Evolutionary conservation across 2,888 invertebrate species (phyloP).

Genomic region (Calliopum simillimum): DNA sequence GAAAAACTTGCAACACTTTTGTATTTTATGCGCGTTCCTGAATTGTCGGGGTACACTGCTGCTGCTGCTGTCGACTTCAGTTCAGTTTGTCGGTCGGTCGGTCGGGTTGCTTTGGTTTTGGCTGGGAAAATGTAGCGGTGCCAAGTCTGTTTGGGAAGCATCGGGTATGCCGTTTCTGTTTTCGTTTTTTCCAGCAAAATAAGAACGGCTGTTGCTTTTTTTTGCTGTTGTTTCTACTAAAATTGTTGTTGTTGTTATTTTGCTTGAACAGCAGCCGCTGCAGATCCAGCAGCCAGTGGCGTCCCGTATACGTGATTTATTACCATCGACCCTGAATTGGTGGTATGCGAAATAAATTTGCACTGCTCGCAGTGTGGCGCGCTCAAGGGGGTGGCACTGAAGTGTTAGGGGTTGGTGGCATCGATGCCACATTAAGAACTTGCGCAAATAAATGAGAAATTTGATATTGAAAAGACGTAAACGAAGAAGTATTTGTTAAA

Average conservation of each 20-base stretch:
- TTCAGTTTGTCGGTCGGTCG: not conserved
- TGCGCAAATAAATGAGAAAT: slow-evolving; percentile 15
- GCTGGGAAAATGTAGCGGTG: not conserved
- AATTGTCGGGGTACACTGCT: slow-evolving; percentile 3
- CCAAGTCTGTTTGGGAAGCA: not conserved
- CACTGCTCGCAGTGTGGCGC: not conserved
- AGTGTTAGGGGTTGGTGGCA: slow-evolving; percentile 8
- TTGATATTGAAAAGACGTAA: slow-evolving; percentile 11
- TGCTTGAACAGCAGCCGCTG: slow-evolving; percentile 40
- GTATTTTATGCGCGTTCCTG: slow-evolving; percentile 29
- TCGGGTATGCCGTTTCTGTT: not conserved
- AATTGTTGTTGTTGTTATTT: slow-evolving; percentile 30
- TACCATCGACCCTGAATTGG: slow-evolving; percentile 44
- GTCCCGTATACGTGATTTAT: slow-evolving; percentile 48
- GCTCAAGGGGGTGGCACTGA: not conserved
- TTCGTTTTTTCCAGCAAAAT: slow-evolving; percentile 14
- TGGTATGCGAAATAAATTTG: slow-evolving; percentile 36
- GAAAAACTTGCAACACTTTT: slow-evolving; percentile 31
- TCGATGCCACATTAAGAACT: slow-evolving; percentile 14
- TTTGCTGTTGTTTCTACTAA: slow-evolving; percentile 21
- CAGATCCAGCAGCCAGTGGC: slow-evolving; percentile 42
- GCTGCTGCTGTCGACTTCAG: slow-evolving; percentile 5
- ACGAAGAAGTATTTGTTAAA: not conserved
- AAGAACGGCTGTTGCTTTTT: slow-evolving; percentile 18
- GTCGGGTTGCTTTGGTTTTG: not conserved